Conservation (phyloP, 2,888 invertebrate species). For the Heliconius sara region DNA sequence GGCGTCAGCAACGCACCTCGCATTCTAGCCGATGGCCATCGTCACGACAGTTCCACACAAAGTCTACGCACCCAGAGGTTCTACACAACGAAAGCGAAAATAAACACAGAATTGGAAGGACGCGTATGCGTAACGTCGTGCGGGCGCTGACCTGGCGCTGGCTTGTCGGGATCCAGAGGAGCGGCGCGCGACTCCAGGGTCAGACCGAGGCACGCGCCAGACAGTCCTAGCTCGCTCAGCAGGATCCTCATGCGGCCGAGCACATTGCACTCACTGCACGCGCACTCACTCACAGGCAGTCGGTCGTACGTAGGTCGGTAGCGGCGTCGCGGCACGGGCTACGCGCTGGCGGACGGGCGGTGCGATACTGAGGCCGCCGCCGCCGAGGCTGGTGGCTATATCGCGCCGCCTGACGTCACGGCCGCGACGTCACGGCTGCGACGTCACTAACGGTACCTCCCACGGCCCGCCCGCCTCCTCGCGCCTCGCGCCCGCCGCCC, state of each 20-base stretch:
- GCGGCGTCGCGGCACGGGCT: constrained; percentile 68
- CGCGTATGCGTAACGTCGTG: constrained; percentile 73
- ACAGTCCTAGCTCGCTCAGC: constrained; percentile 83
- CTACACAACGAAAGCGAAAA: constrained; percentile 84
- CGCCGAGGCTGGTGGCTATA: constrained; percentile 82
- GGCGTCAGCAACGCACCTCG: constrained; percentile 84
- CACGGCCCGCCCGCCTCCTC: constrained; percentile 80
- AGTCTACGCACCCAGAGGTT: constrained; percentile 79
- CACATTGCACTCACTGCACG: constrained; percentile 83
- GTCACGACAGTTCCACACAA: constrained; percentile 82
- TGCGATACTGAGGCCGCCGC: constrained; percentile 84
- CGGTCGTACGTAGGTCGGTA: constrained; percentile 50
- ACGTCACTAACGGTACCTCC: constrained; percentile 84
- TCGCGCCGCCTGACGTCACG: constrained; percentile 82
- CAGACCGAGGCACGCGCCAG: constrained; percentile 82
- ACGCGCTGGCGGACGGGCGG: constrained; percentile 78
- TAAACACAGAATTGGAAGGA: constrained; percentile 81
- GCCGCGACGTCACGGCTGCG: constrained; percentile 73
- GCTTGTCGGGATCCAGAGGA: constrained; percentile 79
- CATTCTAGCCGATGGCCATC: constrained; percentile 84
- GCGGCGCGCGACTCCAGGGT: constrained; percentile 81
- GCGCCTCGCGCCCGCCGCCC: constrained; percentile 73
- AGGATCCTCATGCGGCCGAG: constrained; percentile 84
- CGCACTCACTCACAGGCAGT: constrained; percentile 78
- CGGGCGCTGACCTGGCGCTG: constrained; percentile 84